These are phyloP conservation scores for Stegophylla sp. DNA, from an alignment of 2,888 invertebrate genomes.

Conservation along the genomic window DNA sequence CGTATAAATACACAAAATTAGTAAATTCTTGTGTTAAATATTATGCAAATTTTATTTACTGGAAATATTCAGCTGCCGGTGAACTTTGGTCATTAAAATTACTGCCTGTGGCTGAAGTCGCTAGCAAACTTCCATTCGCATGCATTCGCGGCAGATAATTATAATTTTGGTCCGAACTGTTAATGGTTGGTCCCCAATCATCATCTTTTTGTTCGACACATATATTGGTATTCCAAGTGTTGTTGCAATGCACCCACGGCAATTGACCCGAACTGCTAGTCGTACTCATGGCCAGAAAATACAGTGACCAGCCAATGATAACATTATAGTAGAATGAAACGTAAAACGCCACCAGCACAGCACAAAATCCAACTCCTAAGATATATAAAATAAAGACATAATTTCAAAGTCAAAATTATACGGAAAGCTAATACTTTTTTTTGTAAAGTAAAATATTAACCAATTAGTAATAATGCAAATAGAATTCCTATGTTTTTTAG, in stretches of 20 bases:
- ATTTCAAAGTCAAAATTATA: neutral
- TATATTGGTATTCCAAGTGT: slow-evolving; percentile 79
- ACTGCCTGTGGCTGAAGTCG: neutral
- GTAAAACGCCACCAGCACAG: slow-evolving; percentile 80
- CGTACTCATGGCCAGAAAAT: slow-evolving; percentile 78
- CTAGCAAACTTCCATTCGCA: slow-evolving; percentile 32
- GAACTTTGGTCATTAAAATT: slow-evolving; percentile 71
- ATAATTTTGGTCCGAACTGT: slow-evolving; percentile 10
- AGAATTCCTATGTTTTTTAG: too few species aligned
- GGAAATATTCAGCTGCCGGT: slow-evolving; percentile 80
- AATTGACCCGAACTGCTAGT: slow-evolving; percentile 70
- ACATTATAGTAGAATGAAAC: slow-evolving; percentile 85
- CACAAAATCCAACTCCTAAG: slow-evolving; percentile 79
- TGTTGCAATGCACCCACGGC: slow-evolving; percentile 83
- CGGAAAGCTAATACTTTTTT: neutral
- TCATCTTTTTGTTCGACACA: slow-evolving; percentile 70
- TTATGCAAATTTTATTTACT: slow-evolving; percentile 67
- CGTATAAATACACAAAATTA: too few species aligned
- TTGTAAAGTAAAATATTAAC: neutral
- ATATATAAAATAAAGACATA: neutral
- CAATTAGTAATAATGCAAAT: too few species aligned
- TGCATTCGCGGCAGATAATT: slow-evolving; percentile 29
- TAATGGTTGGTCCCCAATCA: slow-evolving; percentile 27
- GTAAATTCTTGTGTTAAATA: neutral
- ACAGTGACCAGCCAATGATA: slow-evolving; percentile 84